Evolutionary conservation across 2,797 vertebrate species (phyloP).

Genomic region (Epinephelus coioides): DNA sequence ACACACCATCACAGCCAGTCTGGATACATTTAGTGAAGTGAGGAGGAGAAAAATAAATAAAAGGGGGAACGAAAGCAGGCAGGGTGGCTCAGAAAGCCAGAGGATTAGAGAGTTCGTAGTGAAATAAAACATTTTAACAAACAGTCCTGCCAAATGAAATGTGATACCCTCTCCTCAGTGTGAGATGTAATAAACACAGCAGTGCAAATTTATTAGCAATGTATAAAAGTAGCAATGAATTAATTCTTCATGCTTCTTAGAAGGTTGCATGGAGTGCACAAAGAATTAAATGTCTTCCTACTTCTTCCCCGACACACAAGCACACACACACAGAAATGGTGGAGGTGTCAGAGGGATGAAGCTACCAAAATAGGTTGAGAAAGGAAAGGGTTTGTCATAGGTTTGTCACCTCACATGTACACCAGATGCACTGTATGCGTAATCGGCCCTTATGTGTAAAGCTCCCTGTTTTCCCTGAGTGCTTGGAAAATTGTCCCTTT

Average conservation of each 20-base stretch:
- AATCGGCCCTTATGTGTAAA: background rate
- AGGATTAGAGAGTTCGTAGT: conserved; percentile 81
- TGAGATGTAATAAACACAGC: conserved; percentile 84
- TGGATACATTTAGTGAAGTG: conserved; percentile 74
- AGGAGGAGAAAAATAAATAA: conserved; percentile 29
- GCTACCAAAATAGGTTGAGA: background rate
- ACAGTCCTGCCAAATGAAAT: conserved; percentile 80
- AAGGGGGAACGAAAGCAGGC: conserved; percentile 56
- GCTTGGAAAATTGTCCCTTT: conserved; percentile 3
- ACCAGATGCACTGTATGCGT: background rate
- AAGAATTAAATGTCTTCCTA: conserved; percentile 63
- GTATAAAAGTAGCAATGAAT: conserved; percentile 84
- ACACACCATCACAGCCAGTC: conserved; percentile 75
- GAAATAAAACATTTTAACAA: conserved; percentile 86
- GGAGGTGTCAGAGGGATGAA: conserved; percentile 7
- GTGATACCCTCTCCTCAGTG: conserved; percentile 80
- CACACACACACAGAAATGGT: background rate
- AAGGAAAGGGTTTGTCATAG: background rate
- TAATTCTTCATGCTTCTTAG: conserved; percentile 75
- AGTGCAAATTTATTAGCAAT: conserved; percentile 82
- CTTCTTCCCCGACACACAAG: background rate
- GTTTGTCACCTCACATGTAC: background rate
- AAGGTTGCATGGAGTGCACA: conserved; percentile 72
- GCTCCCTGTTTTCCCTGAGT: background rate
- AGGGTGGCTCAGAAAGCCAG: conserved; percentile 76